phyloP scores from a whole-genome alignment of 2,797 vertebrate genomes.

The Melanotaenia nigrans region DNA sequence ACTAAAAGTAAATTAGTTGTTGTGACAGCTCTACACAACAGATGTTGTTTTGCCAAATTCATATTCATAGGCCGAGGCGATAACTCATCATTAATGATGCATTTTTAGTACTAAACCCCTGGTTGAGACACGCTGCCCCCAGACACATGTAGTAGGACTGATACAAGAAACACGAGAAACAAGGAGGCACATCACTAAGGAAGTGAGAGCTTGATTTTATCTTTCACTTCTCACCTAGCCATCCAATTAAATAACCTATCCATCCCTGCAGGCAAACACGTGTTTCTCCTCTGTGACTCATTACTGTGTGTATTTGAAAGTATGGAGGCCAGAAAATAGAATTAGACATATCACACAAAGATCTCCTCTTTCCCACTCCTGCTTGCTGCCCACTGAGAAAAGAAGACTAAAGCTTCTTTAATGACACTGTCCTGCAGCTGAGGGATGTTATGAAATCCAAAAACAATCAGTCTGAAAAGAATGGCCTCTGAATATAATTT shows the following conservation, averaged over 20 bases:
- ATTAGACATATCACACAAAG: constrained; percentile 33
- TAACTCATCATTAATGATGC: constrained; percentile 26
- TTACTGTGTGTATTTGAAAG: constrained; percentile 44
- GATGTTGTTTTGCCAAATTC: constrained; percentile 18
- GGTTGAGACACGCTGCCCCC: constrained; percentile 6
- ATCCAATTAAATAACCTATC: constrained; percentile 48
- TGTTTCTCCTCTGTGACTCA: constrained; percentile 47
- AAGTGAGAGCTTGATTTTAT: constrained; percentile 27
- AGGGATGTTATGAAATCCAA: constrained; percentile 29
- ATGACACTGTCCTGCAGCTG: constrained; percentile 30
- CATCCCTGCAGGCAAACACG: constrained; percentile 19
- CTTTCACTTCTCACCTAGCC: constrained; percentile 46
- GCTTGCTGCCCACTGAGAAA: constrained; percentile 21
- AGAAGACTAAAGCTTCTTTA: constrained; percentile 6
- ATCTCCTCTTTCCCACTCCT: constrained; percentile 2
- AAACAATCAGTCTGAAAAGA: constrained; percentile 14
- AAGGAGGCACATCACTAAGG: constrained; percentile 22
- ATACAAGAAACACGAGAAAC: constrained; percentile 8
- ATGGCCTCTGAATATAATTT: constrained; percentile 22
- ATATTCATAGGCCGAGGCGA: constrained; percentile 6
- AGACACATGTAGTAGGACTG: constrained; percentile 21
- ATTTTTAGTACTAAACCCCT: constrained; percentile 24
- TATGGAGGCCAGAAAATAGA: constrained; percentile 41
- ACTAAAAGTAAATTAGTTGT: too few relatives aligned
- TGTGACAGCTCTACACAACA: not conserved